Conservation (phyloP, 2,888 invertebrate species). For the Sinodicranocentrus sp. region DNA sequence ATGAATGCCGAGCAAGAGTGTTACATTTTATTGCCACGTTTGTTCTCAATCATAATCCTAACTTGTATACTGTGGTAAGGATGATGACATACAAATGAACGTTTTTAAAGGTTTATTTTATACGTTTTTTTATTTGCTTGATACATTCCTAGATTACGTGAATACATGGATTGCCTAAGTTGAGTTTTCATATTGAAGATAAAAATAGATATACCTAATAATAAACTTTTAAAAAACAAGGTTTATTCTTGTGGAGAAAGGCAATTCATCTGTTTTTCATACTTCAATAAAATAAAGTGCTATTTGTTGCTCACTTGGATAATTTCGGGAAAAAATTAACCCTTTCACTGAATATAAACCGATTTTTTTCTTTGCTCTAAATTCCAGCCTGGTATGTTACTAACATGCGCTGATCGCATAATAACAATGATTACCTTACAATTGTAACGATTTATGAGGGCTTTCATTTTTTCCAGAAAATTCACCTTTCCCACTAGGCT, state of each 20-base stretch:
- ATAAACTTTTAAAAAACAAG: neutral
- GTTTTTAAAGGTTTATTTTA: conserved; percentile 18
- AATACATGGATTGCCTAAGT: no score
- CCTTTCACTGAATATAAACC: conserved; percentile 7
- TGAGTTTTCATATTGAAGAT: conserved; percentile 1
- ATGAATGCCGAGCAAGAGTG: neutral
- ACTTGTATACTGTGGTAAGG: neutral
- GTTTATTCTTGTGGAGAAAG: conserved; percentile 24
- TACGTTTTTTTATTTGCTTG: conserved; percentile 43
- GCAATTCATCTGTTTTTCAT: conserved; percentile 36
- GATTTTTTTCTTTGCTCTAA: no score
- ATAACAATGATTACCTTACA: conserved; percentile 9
- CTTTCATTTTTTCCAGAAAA: neutral
- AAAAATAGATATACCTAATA: conserved; percentile 14
- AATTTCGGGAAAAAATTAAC: conserved; percentile 12
- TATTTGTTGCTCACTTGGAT: conserved; percentile 45
- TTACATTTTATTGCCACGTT: conserved; percentile 9
- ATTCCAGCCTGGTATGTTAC: no score
- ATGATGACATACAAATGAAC: conserved; percentile 31
- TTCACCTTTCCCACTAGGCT: neutral
- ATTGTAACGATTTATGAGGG: conserved; percentile 13
- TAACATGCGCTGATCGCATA: conserved; percentile 13
- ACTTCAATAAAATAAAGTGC: conserved; percentile 54
- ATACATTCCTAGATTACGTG: conserved; percentile 35
- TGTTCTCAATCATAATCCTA: conserved; percentile 7